Evolutionary conservation across 2,113 vertebrate species (phyloP).

Genomic region (Meles meles): DNA sequence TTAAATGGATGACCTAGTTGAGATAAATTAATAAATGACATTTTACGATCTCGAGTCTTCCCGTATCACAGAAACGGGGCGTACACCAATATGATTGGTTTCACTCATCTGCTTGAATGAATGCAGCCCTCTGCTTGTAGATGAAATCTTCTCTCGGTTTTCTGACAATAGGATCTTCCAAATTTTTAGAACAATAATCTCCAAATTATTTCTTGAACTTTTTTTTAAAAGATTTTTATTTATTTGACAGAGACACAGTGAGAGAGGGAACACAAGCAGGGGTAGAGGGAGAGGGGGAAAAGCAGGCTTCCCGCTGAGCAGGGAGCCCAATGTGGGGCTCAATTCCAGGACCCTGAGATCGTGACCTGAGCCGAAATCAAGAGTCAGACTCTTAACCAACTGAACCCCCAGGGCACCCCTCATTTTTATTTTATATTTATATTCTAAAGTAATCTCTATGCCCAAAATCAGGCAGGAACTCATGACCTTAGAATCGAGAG

Average conservation of each 20-base stretch:
- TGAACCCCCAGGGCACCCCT: neutral
- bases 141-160: neutral
- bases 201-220: neutral
- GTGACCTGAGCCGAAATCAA: neutral
- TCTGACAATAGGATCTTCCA: neutral
- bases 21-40: neutral
- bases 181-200: neutral
- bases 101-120: neutral
- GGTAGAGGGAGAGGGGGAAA: no score
- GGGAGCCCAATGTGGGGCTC: no score
- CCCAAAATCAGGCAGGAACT: neutral
- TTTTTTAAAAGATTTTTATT: no score
- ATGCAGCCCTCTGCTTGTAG: neutral
- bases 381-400: neutral
- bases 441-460: neutral
- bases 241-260: no score
- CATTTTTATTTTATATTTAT: neutral
- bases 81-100: neutral
- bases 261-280: no score
- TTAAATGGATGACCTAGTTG: slow-evolving; percentile 17
- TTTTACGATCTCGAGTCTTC: neutral
- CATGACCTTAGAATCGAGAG: neutral
- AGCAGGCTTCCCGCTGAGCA: no score
- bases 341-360: neutral
- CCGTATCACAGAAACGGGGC: neutral